Evolutionary conservation across 2,888 invertebrate species (phyloP), one percentile per base, ranked within the genome.

Genomic region (Carterocephalus palaemon): DNA sequence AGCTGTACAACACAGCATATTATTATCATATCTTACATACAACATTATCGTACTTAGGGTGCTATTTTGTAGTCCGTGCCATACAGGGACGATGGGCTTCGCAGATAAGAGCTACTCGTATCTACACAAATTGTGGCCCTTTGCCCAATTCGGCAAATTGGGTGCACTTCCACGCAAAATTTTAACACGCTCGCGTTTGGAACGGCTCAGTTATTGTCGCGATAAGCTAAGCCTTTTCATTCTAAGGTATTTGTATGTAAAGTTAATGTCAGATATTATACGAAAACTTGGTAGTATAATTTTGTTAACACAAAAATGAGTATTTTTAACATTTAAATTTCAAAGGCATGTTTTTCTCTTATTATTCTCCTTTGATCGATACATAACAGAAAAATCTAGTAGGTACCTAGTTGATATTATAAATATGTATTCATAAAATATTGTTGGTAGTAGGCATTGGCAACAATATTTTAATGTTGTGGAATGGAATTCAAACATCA

Each of bases 121-220:
- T 80, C 72, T 70, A 75, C 75, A 74, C 78, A 81, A 81, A 84
- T 82, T 82, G 78, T 78, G 73, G 71, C 76, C 79, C 78, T 31
- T 70, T 74, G 74, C 74, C 72, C 70, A 75, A 79, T 80, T 69
- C 76, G 63, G 67, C 65, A 80, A 84, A 84, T 83, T 82, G 81
- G 82, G 70, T 77, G 75, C 78, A 80, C 75, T 83, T 81, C 70
- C 67, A 74, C 66, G 72, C 69, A 66, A 79, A 73, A 79, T 82
- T 83, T 75, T 71, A 74, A 80, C 75, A 70, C 65, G 62, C 64
- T 58, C 57, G 64, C 66, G 66, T 68, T 70, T 69, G 68, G 70
- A 72, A 70, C 63, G 71, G 36, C 50, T 46, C 48, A 36, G 57
- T 65, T 62, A 59, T 52, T 64, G 53, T 56, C 45, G 49, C 53